These are phyloP conservation scores for Eulimnadia texana DNA, from an alignment of 1,140 invertebrate genomes.

Conservation along the genomic window DNA sequence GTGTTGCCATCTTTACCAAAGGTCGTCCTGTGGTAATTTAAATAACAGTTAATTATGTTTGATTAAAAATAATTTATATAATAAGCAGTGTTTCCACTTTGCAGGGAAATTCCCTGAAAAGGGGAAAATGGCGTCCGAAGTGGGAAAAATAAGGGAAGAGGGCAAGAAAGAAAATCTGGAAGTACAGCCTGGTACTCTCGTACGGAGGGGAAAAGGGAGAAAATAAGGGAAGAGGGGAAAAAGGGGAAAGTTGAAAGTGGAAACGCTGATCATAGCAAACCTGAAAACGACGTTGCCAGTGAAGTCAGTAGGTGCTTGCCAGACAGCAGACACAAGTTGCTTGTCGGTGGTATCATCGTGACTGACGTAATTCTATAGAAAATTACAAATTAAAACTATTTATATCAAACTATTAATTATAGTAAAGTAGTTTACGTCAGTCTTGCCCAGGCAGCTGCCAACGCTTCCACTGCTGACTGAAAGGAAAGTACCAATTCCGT, in stretches of 20 bases:
- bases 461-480: not conserved
- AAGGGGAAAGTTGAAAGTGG: too few species aligned
- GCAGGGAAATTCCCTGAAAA: too few species aligned
- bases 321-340: not conserved
- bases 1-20: not conserved
- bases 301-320: not conserved
- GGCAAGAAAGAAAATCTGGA: too few species aligned
- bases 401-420: not conserved
- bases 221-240: too few species aligned
- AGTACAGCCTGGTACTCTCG: too few species aligned
- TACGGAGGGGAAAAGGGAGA: too few species aligned
- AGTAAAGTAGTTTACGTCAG: not conserved
- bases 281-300: not conserved
- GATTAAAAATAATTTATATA: too few species aligned
- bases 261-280: too few species aligned
- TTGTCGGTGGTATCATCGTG: not conserved
- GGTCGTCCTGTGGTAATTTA: not conserved
- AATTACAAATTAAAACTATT: not conserved
- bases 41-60: not conserved
- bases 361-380: not conserved
- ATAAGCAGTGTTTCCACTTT: too few species aligned
- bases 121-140: too few species aligned
- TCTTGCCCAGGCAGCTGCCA: not conserved
- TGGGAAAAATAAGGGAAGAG: too few species aligned
- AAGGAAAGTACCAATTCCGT: not conserved